These are phyloP conservation scores for Erebia aethiops DNA, from an alignment of 2,888 invertebrate genomes.

Conservation along the genomic window DNA sequence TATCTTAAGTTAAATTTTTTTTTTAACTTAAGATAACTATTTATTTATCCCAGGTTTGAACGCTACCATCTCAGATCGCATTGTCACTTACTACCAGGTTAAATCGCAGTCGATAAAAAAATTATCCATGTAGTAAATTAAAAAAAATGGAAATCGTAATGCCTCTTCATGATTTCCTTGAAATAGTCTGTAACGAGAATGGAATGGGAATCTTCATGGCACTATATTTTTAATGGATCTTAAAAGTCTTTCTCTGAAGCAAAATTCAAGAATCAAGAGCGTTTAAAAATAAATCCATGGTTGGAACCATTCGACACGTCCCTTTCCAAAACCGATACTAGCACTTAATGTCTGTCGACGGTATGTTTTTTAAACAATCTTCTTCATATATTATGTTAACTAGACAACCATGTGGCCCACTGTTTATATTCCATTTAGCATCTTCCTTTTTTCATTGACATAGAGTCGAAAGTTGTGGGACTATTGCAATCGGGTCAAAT, in stretches of 20 bases:
- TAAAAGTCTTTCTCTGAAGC: neutral
- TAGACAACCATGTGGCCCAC: slow-evolving; percentile 62
- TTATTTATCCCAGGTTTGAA: no score
- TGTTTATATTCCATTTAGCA: slow-evolving; percentile 46
- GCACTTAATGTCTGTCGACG: slow-evolving; percentile 70
- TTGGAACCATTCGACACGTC: slow-evolving; percentile 37
- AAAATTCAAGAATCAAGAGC: slow-evolving; percentile 28
- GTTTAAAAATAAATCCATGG: slow-evolving; percentile 34
- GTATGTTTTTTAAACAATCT: slow-evolving; percentile 66
- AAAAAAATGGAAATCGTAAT: neutral
- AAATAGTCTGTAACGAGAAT: neutral
- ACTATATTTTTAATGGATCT: slow-evolving; percentile 13
- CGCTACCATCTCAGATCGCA: no score
- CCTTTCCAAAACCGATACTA: slow-evolving; percentile 36
- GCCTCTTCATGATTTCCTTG: neutral
- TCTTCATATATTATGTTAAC: slow-evolving; percentile 73
- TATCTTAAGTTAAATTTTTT: no score
- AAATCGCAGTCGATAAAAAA: no score
- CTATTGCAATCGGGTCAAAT: slow-evolving; percentile 43
- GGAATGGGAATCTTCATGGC: neutral
- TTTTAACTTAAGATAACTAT: no score
- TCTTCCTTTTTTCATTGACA: slow-evolving; percentile 39
- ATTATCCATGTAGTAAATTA: no score
- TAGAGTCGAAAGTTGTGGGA: slow-evolving; percentile 54
- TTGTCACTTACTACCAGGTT: no score